Evolutionary conservation across 2,888 invertebrate genomes (phyloP).

Genomic region (Barypeithes pellucidus): DNA sequence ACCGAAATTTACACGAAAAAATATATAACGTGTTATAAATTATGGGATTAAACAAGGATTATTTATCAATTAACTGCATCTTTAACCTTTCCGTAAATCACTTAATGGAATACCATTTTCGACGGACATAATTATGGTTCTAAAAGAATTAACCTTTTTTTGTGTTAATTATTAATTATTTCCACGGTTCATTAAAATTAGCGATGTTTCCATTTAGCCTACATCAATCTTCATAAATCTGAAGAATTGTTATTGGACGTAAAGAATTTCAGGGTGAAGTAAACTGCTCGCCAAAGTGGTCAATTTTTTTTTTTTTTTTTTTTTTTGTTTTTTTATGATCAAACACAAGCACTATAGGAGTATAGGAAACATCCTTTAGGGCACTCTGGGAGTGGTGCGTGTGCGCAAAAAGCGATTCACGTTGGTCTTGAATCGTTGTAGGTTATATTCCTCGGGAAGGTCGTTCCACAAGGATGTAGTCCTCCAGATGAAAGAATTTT

Average conservation of each 20-base stretch:
- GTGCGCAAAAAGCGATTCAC: too few species aligned
- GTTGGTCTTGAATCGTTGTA: too few species aligned
- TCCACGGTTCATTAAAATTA: constrained; percentile 17
- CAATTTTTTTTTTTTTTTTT: too few species aligned
- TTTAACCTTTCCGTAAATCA: constrained; percentile 1
- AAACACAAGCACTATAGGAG: too few species aligned
- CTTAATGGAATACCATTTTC: constrained; percentile 4
- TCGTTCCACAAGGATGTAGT: too few species aligned
- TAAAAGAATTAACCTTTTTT: constrained; percentile 15
- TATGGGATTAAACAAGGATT: neutral
- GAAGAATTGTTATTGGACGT: neutral
- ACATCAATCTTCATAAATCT: constrained; percentile 11
- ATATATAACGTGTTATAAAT: constrained; percentile 5
- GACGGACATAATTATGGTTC: constrained; percentile 8
- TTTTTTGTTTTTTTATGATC: too few species aligned
- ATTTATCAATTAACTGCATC: constrained; percentile 3
- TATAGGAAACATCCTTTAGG: too few species aligned
- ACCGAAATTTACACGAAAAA: neutral
- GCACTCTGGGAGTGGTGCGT: too few species aligned
- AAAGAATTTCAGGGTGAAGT: constrained; percentile 1
- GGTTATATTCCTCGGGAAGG: too few species aligned
- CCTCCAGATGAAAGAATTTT: too few species aligned
- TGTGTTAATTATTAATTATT: constrained; percentile 19
- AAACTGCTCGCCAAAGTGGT: too few species aligned
- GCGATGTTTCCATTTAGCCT: neutral